Evolutionary conservation across 2,113 vertebrate species (phyloP).

Genomic region (Eclectus roratus): DNA sequence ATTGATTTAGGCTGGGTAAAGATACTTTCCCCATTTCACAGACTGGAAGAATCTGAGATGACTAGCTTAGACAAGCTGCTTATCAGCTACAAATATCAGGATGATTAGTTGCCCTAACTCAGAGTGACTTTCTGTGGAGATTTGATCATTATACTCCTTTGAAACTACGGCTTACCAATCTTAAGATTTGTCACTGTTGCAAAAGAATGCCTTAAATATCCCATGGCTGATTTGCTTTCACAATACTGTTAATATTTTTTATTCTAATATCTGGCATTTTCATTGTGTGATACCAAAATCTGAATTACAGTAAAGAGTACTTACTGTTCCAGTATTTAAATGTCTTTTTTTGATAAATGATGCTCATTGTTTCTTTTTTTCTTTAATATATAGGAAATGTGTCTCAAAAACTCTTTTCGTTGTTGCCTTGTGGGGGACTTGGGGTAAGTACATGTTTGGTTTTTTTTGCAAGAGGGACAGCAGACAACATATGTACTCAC

Average conservation of each 20-base stretch:
- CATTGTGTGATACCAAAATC: background rate
- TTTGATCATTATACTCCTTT: background rate
- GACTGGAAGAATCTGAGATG: background rate
- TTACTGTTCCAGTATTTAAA: background rate
- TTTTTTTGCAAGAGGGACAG: background rate
- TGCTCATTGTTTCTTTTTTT: constrained; percentile 32
- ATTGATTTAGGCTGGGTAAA: background rate
- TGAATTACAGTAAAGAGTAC: background rate
- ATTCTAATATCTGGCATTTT: background rate
- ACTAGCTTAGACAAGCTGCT: background rate
- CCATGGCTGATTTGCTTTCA: background rate
- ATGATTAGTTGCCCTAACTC: background rate
- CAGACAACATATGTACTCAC: background rate
- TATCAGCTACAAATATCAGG: background rate
- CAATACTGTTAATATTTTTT: background rate
- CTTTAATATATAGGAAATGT: constrained; percentile 65
- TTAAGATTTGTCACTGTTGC: background rate
- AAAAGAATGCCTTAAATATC: background rate
- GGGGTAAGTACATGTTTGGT: constrained; percentile 72
- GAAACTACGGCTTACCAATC: background rate
- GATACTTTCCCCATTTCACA: background rate
- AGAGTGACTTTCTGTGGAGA: background rate
- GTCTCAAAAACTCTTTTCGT: constrained; percentile 77
- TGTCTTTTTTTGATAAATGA: background rate
- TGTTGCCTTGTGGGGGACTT: constrained; percentile 80